Evolutionary conservation across 2,888 invertebrate species (phyloP).

Genomic region (Gnatocerus cornutus): DNA sequence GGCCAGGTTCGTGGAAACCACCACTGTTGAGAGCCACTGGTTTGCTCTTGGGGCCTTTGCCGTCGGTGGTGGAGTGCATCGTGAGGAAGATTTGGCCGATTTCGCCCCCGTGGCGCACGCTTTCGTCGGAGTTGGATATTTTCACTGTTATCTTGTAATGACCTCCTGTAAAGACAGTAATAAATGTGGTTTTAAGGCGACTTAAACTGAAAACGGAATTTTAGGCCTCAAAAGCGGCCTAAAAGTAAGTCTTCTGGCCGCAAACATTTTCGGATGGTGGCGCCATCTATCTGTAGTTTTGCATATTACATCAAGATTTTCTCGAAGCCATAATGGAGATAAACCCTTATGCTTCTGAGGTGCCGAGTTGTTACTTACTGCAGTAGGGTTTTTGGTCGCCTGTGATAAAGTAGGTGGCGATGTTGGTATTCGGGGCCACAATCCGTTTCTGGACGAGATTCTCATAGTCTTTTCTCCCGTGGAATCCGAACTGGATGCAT

Average conservation of each 20-base stretch:
- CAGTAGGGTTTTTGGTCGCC: slow-evolving; percentile 82
- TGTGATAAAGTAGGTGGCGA: slow-evolving; percentile 83
- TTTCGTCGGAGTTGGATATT: slow-evolving; percentile 79
- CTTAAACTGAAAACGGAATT: too few species aligned
- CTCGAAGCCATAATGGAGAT: too few species aligned
- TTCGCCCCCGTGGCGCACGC: slow-evolving; percentile 84
- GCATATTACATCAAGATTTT: too few species aligned
- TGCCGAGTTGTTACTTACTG: too few species aligned
- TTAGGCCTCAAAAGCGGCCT: too few species aligned
- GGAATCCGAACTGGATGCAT: slow-evolving; percentile 81
- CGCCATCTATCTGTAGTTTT: too few species aligned
- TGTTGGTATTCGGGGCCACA: slow-evolving; percentile 72
- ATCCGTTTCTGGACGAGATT: slow-evolving; percentile 70
- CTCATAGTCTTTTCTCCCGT: slow-evolving; percentile 75
- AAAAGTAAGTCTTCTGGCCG: too few species aligned
- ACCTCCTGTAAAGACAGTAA: slow-evolving; percentile 75
- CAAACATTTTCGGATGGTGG: too few species aligned
- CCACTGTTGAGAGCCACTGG: slow-evolving; percentile 65
- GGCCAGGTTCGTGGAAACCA: slow-evolving; percentile 82
- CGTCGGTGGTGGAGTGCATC: slow-evolving; percentile 77
- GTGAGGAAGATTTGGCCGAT: slow-evolving; percentile 82
- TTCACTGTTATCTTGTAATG: slow-evolving; percentile 86
- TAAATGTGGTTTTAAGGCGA: too few species aligned
- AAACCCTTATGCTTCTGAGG: too few species aligned
- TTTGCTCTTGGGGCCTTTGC: slow-evolving; percentile 62